Percentiles rank a stretch among this genome's conserved stretches.
Conservation (phyloP, 1,140 invertebrate species). For the Drosophila nebulosa region DNA sequence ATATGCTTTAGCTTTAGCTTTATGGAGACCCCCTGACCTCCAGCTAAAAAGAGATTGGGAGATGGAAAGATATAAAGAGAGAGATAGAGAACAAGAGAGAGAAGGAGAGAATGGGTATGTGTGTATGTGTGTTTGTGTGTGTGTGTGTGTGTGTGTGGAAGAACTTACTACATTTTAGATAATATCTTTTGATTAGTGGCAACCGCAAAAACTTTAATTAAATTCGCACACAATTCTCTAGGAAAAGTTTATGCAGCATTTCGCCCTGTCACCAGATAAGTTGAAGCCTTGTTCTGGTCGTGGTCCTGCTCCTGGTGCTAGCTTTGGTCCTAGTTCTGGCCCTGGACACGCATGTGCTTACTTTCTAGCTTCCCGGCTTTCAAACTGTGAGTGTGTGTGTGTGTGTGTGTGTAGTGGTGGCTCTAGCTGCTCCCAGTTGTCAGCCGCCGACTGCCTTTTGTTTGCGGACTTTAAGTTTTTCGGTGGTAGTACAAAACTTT, state of each 20-base stretch:
- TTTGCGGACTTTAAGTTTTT: slow-evolving; percentile 17
- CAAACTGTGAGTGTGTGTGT: neutral
- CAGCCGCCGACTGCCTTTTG: neutral
- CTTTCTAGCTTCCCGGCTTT: slow-evolving; percentile 1
- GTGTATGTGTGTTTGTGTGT: neutral
- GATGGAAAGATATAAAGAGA: neutral
- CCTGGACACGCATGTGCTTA: neutral
- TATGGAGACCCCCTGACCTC: slow-evolving; percentile 27
- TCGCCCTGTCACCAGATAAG: slow-evolving; percentile 72
- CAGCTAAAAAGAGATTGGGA: neutral
- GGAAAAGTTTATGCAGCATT: slow-evolving; percentile 68
- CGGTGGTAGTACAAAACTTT: slow-evolving; percentile 27
- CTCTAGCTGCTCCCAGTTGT: neutral
- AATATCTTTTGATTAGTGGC: slow-evolving; percentile 78
- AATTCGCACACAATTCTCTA: slow-evolving; percentile 66
- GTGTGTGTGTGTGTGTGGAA: neutral
- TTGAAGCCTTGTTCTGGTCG: slow-evolving; percentile 27
- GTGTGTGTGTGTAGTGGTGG: neutral
- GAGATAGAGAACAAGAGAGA: neutral
- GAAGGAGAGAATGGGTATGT: neutral
- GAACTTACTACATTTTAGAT: slow-evolving; percentile 50
- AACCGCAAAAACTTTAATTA: slow-evolving; percentile 77
- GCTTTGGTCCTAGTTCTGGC: neutral
- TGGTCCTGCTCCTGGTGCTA: neutral
- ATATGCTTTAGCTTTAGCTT: slow-evolving; percentile 57